phyloP scores from a whole-genome alignment of 2,797 vertebrate genomes.

The Mormyrops attenuatus region DNA sequence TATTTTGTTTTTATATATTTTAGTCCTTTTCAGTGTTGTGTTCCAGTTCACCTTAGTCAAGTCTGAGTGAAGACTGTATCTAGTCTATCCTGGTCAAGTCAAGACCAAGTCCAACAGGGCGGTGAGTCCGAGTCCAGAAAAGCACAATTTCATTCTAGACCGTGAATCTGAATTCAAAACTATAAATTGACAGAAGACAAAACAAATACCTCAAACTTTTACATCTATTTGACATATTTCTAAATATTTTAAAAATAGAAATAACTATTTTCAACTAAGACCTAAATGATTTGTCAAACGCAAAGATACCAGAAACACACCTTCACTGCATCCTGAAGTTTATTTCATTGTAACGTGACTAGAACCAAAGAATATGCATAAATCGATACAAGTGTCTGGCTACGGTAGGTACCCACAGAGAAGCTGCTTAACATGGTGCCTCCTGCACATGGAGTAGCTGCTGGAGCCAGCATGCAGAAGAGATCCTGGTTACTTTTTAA shows the following conservation, averaged over 20 bases:
- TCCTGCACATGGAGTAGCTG: background rate
- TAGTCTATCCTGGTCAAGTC: background rate
- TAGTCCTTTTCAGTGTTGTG: background rate
- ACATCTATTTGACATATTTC: background rate
- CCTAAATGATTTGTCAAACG: background rate
- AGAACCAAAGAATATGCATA: background rate
- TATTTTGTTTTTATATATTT: background rate
- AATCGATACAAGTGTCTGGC: background rate
- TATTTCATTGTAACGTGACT: background rate
- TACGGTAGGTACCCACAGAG: background rate
- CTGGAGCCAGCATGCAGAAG: background rate
- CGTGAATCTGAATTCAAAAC: background rate
- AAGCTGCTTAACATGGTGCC: background rate
- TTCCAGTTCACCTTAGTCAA: background rate
- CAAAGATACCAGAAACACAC: background rate
- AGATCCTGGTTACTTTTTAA: background rate
- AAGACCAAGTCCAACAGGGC: background rate
- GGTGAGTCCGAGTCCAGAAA: background rate
- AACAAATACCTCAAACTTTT: background rate
- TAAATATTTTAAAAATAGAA: background rate
- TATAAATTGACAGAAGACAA: background rate
- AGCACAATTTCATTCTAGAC: no score
- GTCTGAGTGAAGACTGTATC: background rate
- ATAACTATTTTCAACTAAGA: background rate
- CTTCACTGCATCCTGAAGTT: background rate